A percentile compares a stretch with the other conserved stretches of the same genome.
Conservation (phyloP, 2,888 invertebrate species). For the Euplagia quadripunctaria region DNA sequence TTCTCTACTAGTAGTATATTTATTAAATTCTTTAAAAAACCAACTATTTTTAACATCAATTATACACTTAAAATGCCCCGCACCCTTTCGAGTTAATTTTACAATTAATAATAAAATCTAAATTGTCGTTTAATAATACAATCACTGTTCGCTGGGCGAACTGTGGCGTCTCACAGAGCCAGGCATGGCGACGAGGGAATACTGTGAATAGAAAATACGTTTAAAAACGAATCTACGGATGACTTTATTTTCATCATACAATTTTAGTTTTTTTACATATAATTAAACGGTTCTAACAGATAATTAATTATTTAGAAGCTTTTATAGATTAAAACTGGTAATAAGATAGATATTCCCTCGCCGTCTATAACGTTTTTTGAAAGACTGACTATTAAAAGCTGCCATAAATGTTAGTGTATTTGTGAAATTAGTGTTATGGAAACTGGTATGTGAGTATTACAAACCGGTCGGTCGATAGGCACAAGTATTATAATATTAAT, state of each 20-base stretch:
- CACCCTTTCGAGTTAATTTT: conserved; percentile 53
- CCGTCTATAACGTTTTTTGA: conserved; percentile 39
- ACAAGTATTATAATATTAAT: not conserved
- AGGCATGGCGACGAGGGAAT: conserved; percentile 20
- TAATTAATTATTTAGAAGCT: not conserved
- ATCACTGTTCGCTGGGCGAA: conserved; percentile 37
- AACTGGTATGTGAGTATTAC: conserved; percentile 2
- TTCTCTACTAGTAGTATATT: conserved; percentile 4
- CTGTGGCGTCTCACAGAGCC: conserved; percentile 34
- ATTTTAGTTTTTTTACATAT: not conserved
- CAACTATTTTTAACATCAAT: conserved; percentile 16
- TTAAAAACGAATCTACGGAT: not conserved
- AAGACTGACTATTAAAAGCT: conserved; percentile 50
- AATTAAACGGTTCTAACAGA: conserved; percentile 1
- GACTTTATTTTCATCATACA: not conserved
- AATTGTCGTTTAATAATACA: conserved; percentile 47
- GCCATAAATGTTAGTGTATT: conserved; percentile 28
- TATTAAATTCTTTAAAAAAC: conserved; percentile 13
- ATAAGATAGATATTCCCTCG: conserved; percentile 26
- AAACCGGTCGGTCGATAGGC: not conserved
- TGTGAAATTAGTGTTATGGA: not conserved
- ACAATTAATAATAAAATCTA: conserved; percentile 62
- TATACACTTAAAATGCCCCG: conserved; percentile 49
- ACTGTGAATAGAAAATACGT: conserved; percentile 15
- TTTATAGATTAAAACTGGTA: conserved; percentile 8